These are phyloP conservation scores for Aricia artaxerxes DNA, from an alignment of 2,888 invertebrate genomes.

Conservation along the genomic window DNA sequence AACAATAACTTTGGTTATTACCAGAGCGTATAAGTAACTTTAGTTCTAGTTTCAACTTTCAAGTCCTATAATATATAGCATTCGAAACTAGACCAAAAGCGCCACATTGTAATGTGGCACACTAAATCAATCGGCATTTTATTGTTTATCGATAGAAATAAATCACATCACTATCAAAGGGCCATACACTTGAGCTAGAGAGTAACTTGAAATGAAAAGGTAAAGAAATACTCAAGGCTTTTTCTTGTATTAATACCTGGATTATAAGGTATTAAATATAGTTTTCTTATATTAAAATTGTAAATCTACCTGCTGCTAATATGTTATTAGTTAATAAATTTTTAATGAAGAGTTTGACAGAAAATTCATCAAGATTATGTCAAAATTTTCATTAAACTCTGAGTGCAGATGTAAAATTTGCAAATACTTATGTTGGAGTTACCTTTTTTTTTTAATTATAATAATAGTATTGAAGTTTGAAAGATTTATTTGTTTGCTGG, in stretches of 20 bases:
- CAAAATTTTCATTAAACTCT: no score
- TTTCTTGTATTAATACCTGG: not conserved
- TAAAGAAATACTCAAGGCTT: not conserved
- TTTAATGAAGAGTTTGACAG: no score
- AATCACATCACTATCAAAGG: not conserved
- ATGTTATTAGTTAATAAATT: no score
- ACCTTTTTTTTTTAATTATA: no score
- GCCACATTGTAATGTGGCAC: not conserved
- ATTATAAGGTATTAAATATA: not conserved
- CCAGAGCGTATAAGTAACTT: not conserved
- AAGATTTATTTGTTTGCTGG: no score
- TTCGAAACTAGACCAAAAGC: not conserved
- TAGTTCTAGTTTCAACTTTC: not conserved
- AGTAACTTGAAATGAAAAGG: conserved; percentile 3
- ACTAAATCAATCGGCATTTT: not conserved
- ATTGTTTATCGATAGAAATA: conserved; percentile 6
- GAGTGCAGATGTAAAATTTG: no score
- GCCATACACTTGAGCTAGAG: not conserved
- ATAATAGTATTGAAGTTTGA: no score
- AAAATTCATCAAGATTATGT: no score
- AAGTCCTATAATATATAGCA: not conserved
- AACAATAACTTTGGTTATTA: no score
- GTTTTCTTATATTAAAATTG: not conserved
- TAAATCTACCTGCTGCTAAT: no score
- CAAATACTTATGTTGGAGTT: no score